Base-by-base conservation (phyloP, 1,140 invertebrate genomes). In the Agrilus planipennis region DNA sequence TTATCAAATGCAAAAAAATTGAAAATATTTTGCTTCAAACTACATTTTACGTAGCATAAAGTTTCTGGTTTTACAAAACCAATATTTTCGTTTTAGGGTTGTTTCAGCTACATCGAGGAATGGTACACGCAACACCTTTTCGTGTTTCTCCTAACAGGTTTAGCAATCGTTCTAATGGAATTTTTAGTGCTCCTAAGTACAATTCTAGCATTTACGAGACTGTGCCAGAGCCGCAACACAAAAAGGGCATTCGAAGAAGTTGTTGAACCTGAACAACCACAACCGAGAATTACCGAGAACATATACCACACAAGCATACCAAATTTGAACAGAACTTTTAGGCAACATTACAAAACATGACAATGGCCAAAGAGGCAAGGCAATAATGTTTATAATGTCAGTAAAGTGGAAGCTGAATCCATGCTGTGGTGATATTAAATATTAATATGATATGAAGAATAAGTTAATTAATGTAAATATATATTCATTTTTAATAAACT, bases 91-190 rank as follows among this genome's bases (percentile, higher is more conserved):
- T 69, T 70, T 14, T 55, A 84, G 75, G 79, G 84, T 11, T 88
- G 84, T 46, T 54, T 81, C 3, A 63, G 64, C 14, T 71, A 72
- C 57, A 62, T 89, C 17, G 80, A 87, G 60, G 67, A 71, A 39
- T 89, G 84, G 82, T 79, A 83, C 41, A 70, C 80, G 30, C 69
- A 81, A 22, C 82, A 88, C 51, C 82, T 81, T 23, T 58, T 83
- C 9, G 66, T 82, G 28, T 75, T 88, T 43, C 63, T 88, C 22
- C 62, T 69, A 2, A 70, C 76, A 18, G 72, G 80, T 4, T 62
- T 85, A 17, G 60, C 74, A 0, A 56, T 81, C 9, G 74, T 81
- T 3, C 49, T 82, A 7, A 67, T 83, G 19, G 81, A 85, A 63
- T 71, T 84, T 28, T 69, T 68, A 25, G 73, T 81, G 0, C 60